A percentile compares a stretch with the other conserved stretches of the same genome.
Evolutionary conservation across 2,888 invertebrate species (phyloP).

Genomic region (Watsonalla cultraria): DNA sequence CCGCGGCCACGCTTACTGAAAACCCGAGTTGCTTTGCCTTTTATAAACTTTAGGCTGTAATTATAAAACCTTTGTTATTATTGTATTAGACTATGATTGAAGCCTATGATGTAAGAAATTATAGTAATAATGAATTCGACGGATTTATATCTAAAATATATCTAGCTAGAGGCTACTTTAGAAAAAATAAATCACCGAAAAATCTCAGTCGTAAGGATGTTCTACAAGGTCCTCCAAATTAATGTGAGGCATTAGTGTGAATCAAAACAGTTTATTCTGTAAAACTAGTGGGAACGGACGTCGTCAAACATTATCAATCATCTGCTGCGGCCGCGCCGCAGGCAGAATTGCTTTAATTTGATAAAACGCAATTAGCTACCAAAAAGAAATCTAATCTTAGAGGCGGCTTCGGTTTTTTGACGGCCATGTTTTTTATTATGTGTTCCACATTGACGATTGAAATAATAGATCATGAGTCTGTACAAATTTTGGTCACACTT

Average conservation of each 20-base stretch:
- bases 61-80: too few relatives aligned
- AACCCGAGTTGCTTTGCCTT: too few relatives aligned
- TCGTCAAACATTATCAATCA: constrained; percentile 76
- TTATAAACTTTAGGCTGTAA: too few relatives aligned
- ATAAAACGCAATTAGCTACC: constrained; percentile 79
- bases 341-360: constrained; percentile 73
- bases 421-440: constrained; percentile 47
- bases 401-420: constrained; percentile 64
- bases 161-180: neutral
- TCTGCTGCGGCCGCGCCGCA: constrained; percentile 42
- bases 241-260: constrained; percentile 63
- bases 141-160: too few relatives aligned
- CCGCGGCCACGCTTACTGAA: neutral
- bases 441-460: constrained; percentile 49
- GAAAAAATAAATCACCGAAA: constrained; percentile 23
- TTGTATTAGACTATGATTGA: too few relatives aligned
- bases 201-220: constrained; percentile 4
- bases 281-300: constrained; percentile 64
- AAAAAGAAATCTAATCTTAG: constrained; percentile 75
- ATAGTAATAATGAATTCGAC: too few relatives aligned
- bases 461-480: constrained; percentile 18
- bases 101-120: too few relatives aligned
- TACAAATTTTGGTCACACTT: neutral
- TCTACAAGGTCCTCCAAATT: constrained; percentile 39
- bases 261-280: constrained; percentile 76